Evolutionary conservation across 1,140 invertebrate genomes (phyloP), one percentile per base, ranked within the genome.

Genomic region (Thalassaphorura encarpata): DNA sequence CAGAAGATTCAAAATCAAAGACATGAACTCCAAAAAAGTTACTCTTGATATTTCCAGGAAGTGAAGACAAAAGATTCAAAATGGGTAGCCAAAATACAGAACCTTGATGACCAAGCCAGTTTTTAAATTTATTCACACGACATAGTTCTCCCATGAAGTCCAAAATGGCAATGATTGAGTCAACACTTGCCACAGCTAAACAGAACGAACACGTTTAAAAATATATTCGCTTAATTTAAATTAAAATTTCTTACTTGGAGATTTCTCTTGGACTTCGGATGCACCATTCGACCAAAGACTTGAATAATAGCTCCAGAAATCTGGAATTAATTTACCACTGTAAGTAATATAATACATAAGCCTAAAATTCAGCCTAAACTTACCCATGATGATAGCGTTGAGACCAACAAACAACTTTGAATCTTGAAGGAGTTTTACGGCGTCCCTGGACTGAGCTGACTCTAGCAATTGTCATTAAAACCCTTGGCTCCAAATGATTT

Each of bases 81-180:
- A 93, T 71, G 3, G 85, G 84, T 16, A 82, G 76, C 89, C 89
- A 92, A 72, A 92, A 93, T 6, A 78, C 75, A 21, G 81, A 81
- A 1, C 87, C 88, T 62, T 88, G 81, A 3, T 76, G 78, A 3
- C 88, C 89, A 21, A 92, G 75, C 89, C 88, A 93, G 69, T 90
- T 84, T 54, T 87, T 83, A 75, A 92, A 83, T 55, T 79, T 74
- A 6, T 83, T 80, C 65, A 89, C 86, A 11, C 81, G 79, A 69
- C 85, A 87, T 41, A 88, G 75, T 49, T 85, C 80, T 0, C 83
- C 80, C 59, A 89, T 82, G 73, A 90, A 91, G 66, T 85, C 80
- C 31, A 94, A 76, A 23, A 91, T 79, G 41, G 78, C 41, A 39
- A 58, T 54, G 0, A 62, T 27, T 18, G 27, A 26, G 31, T 26